phyloP scores from a whole-genome alignment of 53 echinoderm and acorn worm genomes.

The Apostichopus leukothele region DNA sequence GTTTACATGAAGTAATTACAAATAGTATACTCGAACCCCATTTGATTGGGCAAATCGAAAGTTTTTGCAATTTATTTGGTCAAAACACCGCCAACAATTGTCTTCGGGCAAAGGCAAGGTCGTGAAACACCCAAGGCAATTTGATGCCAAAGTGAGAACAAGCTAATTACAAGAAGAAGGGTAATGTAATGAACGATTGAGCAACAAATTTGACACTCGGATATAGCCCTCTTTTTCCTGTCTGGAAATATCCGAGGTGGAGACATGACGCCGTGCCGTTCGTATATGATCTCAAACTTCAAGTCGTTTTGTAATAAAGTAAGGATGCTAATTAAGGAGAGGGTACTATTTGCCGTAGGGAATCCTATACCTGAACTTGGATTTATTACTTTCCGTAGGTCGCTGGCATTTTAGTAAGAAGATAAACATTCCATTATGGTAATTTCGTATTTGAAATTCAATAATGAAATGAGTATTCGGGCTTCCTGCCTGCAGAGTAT shows the following conservation, averaged over 20 bases:
- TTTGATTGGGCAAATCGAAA: too few species aligned
- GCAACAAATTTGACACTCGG: neutral
- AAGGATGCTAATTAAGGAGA: neutral
- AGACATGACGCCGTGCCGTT: too few species aligned
- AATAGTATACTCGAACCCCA: too few species aligned
- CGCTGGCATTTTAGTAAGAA: neutral
- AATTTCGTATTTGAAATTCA: constrained; percentile 2
- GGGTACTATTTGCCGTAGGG: neutral
- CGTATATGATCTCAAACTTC: too few species aligned
- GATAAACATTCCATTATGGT: constrained; percentile 6
- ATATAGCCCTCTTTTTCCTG: neutral
- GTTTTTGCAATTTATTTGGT: too few species aligned
- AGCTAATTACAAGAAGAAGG: neutral
- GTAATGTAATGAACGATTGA: neutral
- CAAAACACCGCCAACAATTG: neutral
- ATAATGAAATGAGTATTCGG: neutral
- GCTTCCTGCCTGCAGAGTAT: neutral
- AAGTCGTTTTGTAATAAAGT: neutral
- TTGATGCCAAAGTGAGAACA: neutral
- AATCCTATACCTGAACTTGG: neutral
- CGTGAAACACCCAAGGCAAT: neutral
- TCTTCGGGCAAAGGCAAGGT: neutral
- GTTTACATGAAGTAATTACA: too few species aligned
- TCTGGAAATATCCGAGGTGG: neutral
- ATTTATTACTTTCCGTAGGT: neutral